Evolutionary conservation across 92 coral and sea anemone genomes (phyloP).

Genomic region (Phenganax stokvisi): DNA sequence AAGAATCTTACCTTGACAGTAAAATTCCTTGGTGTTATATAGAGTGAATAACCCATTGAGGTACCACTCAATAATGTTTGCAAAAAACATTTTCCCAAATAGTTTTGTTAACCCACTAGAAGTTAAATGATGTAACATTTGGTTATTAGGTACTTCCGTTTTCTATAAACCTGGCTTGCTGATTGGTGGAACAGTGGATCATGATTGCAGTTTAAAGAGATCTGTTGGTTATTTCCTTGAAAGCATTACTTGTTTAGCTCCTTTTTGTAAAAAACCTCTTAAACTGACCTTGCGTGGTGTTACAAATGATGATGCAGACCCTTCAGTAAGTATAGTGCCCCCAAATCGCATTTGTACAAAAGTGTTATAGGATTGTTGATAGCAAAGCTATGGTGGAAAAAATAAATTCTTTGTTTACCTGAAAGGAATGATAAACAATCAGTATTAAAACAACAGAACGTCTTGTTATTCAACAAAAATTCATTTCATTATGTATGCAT

Average conservation of each 20-base stretch:
- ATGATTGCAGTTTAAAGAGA: slow-evolving; percentile 81
- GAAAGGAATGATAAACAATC: too few relatives aligned
- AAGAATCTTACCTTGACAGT: too few relatives aligned
- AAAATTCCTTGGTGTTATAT: too few relatives aligned
- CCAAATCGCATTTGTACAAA: too few relatives aligned
- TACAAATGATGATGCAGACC: slow-evolving; percentile 83
- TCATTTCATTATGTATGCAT: too few relatives aligned
- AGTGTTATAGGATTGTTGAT: too few relatives aligned
- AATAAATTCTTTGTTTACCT: too few relatives aligned
- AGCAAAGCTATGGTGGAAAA: too few relatives aligned
- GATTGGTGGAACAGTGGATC: slow-evolving; percentile 83
- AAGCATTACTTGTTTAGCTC: slow-evolving; percentile 79
- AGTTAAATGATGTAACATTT: neutral
- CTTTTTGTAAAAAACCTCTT: slow-evolving; percentile 92
- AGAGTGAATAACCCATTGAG: too few relatives aligned
- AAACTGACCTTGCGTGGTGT: slow-evolving; percentile 76
- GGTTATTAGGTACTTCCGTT: slow-evolving; percentile 69
- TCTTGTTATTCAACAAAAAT: too few relatives aligned
- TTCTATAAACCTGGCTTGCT: slow-evolving; percentile 91
- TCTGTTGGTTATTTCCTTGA: slow-evolving; percentile 90
- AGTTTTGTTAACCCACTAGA: neutral
- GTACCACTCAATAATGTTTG: neutral
- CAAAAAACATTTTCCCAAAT: neutral
- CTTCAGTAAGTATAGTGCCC: slow-evolving; percentile 61
- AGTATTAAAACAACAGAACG: too few relatives aligned